phyloP scores from a whole-genome alignment of 2,888 invertebrate genomes.

The Hyalella azteca region DNA sequence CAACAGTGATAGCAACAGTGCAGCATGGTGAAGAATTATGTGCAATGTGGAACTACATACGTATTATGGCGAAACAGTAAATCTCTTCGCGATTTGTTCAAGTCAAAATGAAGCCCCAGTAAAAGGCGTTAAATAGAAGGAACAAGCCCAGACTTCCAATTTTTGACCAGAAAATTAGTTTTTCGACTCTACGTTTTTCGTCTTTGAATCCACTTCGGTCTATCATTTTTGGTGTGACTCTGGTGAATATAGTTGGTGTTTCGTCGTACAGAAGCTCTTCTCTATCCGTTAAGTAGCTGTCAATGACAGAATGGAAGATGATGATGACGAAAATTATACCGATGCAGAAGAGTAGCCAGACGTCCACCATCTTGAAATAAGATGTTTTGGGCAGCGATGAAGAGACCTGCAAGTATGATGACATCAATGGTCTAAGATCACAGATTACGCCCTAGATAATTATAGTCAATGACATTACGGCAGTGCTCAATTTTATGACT shows the following conservation, averaged over 20 bases:
- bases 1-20: too few relatives aligned
- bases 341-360: conserved; percentile 55
- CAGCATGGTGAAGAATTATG: too few relatives aligned
- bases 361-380: conserved; percentile 55
- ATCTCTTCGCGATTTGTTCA: too few relatives aligned
- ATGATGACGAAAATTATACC: conserved; percentile 51
- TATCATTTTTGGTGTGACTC: background rate
- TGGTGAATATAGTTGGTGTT: background rate
- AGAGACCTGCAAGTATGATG: conserved; percentile 39
- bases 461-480: too few relatives aligned
- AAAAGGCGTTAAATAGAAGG: background rate
- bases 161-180: conserved; percentile 28
- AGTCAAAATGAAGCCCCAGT: conserved; percentile 9
- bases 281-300: conserved; percentile 22
- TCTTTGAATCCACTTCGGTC: background rate
- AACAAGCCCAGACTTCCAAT: background rate
- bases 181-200: background rate
- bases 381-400: conserved; percentile 53
- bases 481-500: too few relatives aligned
- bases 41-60: too few relatives aligned
- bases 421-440: too few relatives aligned
- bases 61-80: too few relatives aligned
- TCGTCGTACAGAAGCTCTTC: background rate
- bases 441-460: too few relatives aligned
- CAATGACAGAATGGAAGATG: conserved; percentile 52